phyloP scores from a whole-genome alignment of 2,797 vertebrate genomes.

The Myotis daubentonii region DNA sequence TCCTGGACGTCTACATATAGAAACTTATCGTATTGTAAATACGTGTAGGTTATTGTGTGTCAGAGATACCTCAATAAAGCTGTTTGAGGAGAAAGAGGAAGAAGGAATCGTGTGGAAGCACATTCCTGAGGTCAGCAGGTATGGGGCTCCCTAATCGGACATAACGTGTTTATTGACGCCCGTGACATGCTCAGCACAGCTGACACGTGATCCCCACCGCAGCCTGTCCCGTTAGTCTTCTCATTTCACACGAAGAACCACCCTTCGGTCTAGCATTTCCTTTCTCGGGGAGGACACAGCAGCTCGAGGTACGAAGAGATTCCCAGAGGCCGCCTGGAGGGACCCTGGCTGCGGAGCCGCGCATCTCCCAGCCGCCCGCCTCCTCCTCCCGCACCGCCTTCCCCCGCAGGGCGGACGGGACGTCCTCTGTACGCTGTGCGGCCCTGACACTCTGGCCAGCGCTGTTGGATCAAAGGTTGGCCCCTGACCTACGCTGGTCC shows the following conservation, averaged over 20 bases:
- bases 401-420: background rate
- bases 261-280: background rate
- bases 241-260: background rate
- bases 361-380: accelerated
- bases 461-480: slow-evolving; percentile 20
- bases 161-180: accelerated
- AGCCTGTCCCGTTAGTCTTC: background rate
- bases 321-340: background rate
- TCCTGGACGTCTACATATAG: background rate
- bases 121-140: background rate
- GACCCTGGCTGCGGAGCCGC: background rate
- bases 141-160: accelerated
- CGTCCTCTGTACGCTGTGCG: background rate
- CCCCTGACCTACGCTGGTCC: slow-evolving; percentile 38
- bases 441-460: background rate
- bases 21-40: background rate
- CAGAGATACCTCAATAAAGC: background rate
- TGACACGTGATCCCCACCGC: background rate
- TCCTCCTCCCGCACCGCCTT: background rate
- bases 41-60: background rate
- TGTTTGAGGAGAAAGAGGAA: background rate
- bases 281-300: background rate
- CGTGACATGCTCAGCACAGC: background rate
- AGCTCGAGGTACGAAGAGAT: background rate
- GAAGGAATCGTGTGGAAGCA: background rate